Evolutionary conservation across 2,113 vertebrate species (phyloP).

Genomic region (Gnathonemus longibarbis): DNA sequence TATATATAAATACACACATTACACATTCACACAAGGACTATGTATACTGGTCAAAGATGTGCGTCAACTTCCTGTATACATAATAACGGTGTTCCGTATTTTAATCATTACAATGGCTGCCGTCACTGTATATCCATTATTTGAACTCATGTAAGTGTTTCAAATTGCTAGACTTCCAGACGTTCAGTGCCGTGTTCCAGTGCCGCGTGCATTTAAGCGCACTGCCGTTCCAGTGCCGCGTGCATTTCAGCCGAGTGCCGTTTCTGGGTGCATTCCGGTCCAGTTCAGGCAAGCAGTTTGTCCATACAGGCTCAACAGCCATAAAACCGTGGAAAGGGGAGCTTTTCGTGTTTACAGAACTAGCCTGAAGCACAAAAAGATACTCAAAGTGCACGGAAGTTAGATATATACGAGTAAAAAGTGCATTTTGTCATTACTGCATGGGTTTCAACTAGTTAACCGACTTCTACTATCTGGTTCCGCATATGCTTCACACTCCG

Average conservation of each 20-base stretch:
- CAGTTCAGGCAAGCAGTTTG: not conserved
- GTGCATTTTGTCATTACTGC: not conserved
- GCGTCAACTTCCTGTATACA: not conserved
- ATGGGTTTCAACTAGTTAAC: not conserved
- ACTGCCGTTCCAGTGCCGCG: not conserved
- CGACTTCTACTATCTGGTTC: not conserved
- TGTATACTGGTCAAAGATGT: not conserved
- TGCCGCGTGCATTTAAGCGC: not conserved
- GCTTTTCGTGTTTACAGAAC: not conserved
- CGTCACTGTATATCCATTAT: not conserved
- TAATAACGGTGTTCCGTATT: constrained; percentile 4
- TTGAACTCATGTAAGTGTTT: not conserved
- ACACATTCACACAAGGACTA: not conserved
- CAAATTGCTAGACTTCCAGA: too few relatives aligned
- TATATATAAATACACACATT: not conserved
- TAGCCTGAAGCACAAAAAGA: not conserved
- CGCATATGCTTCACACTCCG: not conserved
- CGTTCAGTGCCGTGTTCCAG: not conserved
- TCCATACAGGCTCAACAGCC: not conserved
- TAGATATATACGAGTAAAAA: not conserved
- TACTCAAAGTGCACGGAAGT: not conserved
- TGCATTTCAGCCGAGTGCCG: not conserved
- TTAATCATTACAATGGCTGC: not conserved
- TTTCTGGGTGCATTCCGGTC: not conserved
- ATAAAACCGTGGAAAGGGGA: not conserved